Percentiles rank a stretch among this genome's conserved stretches.
phyloP scores from a whole-genome alignment of 2,797 vertebrate species.

The Pantherophis alleghaniensis region DNA sequence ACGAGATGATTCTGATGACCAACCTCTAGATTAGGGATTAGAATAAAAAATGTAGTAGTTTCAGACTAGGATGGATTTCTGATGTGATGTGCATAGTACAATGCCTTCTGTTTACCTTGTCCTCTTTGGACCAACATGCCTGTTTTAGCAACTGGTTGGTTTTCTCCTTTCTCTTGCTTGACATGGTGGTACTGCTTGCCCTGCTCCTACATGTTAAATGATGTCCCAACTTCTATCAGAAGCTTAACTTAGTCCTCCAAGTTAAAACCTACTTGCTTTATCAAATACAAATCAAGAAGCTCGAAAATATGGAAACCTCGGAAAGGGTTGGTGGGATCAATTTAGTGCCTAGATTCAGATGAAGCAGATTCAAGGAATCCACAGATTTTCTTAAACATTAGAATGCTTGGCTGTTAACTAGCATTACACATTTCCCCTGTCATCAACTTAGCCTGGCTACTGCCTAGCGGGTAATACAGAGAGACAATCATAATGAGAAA shows the following conservation, averaged over 20 bases:
- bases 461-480: background rate
- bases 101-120: background rate
- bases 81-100: background rate
- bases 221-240: background rate
- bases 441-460: background rate
- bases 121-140: background rate
- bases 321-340: background rate
- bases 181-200: background rate
- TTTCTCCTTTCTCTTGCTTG: background rate
- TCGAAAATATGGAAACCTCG: background rate
- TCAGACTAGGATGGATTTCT: background rate
- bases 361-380: background rate
- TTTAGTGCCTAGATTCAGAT: background rate
- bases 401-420: background rate
- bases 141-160: background rate
- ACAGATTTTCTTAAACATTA: background rate
- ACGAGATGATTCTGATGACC: background rate
- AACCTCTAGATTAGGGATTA: background rate
- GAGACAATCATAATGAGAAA: constrained; percentile 10
- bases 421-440: background rate
- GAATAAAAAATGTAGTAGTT: background rate
- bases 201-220: background rate
- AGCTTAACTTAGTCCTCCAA: background rate
- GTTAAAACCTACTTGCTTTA: background rate
- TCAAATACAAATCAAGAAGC: background rate